Evolutionary conservation across 2,113 vertebrate genomes (phyloP).

Genomic region (Pterophyllum scalare): DNA sequence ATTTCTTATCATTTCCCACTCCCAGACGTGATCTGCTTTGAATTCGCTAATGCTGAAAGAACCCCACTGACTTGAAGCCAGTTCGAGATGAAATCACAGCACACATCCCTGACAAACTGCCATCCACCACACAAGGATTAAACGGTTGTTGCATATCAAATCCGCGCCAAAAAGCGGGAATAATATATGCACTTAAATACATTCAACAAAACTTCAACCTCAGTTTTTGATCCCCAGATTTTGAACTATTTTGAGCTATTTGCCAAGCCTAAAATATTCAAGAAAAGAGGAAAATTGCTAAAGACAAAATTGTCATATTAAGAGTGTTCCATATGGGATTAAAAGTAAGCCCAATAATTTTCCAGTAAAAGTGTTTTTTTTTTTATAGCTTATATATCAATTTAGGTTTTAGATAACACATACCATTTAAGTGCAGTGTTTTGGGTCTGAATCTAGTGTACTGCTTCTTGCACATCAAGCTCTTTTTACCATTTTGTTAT

Average conservation of each 20-base stretch:
- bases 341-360: conserved; percentile 10
- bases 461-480: not conserved
- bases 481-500: not conserved
- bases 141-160: conserved; percentile 59
- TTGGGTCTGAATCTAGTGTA: not conserved
- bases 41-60: conserved; percentile 81
- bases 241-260: conserved; percentile 59
- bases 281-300: conserved; percentile 20
- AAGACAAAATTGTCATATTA: conserved; percentile 37
- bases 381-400: conserved; percentile 7
- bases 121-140: conserved; percentile 73
- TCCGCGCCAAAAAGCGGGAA: conserved; percentile 55
- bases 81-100: conserved; percentile 77
- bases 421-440: not conserved
- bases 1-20: conserved; percentile 82
- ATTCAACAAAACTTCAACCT: conserved; percentile 65
- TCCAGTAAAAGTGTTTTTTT: conserved; percentile 13
- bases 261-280: conserved; percentile 66
- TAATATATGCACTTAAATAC: conserved; percentile 75
- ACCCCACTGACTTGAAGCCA: conserved; percentile 78
- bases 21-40: conserved; percentile 83
- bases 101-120: conserved; percentile 78
- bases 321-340: conserved; percentile 34
- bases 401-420: not conserved
- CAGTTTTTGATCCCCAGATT: conserved; percentile 55